Conservation (phyloP, 1,140 invertebrate species). For the Diabrotica undecimpunctata region DNA sequence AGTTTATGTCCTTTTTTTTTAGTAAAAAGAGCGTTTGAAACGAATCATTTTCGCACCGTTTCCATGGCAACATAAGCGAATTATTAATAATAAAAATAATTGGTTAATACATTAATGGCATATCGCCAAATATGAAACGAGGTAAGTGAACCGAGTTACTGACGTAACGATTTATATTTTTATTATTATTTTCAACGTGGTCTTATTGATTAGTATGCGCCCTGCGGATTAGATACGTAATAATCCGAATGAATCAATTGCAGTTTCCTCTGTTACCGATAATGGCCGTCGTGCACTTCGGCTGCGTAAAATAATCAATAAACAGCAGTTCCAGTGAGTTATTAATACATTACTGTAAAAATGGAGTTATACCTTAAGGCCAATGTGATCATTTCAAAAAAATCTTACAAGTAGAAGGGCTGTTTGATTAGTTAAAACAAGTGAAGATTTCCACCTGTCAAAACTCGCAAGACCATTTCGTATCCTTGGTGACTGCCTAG, state of each 20-base stretch:
- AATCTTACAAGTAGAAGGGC: constrained; percentile 1
- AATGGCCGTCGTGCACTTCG: constrained; percentile 21
- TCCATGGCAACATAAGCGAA: constrained; percentile 10
- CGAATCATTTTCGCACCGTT: not conserved
- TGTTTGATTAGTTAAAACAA: constrained; percentile 5
- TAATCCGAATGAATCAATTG: constrained; percentile 11
- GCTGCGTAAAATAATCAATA: constrained; percentile 40
- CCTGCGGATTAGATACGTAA: constrained; percentile 15
- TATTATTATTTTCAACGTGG: not conserved
- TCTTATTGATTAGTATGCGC: constrained; percentile 19
- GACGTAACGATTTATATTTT: not conserved
- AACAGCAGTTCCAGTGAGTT: constrained; percentile 30
- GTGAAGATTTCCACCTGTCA: constrained; percentile 38
- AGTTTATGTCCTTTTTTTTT: too few species aligned
- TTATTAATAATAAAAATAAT: not conserved
- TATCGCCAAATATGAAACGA: not conserved
- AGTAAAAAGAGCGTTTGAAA: not conserved
- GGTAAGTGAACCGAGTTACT: not conserved
- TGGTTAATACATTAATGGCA: not conserved
- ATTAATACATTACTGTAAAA: constrained; percentile 30
- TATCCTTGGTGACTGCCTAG: constrained; percentile 49
- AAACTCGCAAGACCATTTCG: constrained; percentile 41
- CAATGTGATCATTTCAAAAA: constrained; percentile 12
- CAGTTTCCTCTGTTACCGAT: constrained; percentile 34
- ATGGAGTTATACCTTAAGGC: constrained; percentile 22